Evolutionary conservation across 2,113 vertebrate species (phyloP).

Genomic region (Prionailurus bengalensis): DNA sequence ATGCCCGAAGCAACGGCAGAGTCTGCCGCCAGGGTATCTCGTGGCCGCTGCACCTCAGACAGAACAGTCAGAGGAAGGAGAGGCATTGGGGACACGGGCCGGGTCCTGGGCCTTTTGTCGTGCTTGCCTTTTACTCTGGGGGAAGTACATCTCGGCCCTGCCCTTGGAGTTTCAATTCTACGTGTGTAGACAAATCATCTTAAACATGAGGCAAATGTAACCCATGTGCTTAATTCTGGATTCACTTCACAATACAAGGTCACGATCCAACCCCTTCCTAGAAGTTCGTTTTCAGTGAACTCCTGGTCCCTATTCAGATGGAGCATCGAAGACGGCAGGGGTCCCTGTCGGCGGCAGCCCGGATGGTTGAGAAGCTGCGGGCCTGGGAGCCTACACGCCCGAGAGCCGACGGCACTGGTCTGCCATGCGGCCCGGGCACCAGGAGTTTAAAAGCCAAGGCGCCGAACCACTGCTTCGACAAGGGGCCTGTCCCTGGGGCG

Average conservation of each 20-base stretch:
- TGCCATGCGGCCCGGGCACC: fast-evolving
- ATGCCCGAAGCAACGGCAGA: too few species aligned
- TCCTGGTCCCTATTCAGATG: neutral
- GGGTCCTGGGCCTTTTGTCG: neutral
- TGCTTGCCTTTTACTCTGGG: neutral
- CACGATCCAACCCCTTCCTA: neutral
- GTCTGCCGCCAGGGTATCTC: fast-evolving
- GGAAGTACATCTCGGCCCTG: neutral
- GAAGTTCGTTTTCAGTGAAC: too few species aligned
- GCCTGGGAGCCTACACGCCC: neutral
- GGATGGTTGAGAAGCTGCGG: fast-evolving
- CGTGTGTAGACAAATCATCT: neutral
- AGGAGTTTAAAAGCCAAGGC: neutral
- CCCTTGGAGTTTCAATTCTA: neutral
- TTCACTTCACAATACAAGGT: neutral
- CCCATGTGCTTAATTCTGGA: neutral
- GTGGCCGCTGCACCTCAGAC: fast-evolving
- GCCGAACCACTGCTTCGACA: neutral
- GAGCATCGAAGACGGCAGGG: fast-evolving
- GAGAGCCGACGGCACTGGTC: fast-evolving
- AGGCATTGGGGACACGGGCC: too few species aligned
- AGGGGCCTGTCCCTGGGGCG: neutral
- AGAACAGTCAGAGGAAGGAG: neutral
- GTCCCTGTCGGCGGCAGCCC: fast-evolving
- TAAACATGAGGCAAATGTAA: neutral